Conservation (phyloP, 2,888 invertebrate genomes). For the Parascotia fuliginaria region DNA sequence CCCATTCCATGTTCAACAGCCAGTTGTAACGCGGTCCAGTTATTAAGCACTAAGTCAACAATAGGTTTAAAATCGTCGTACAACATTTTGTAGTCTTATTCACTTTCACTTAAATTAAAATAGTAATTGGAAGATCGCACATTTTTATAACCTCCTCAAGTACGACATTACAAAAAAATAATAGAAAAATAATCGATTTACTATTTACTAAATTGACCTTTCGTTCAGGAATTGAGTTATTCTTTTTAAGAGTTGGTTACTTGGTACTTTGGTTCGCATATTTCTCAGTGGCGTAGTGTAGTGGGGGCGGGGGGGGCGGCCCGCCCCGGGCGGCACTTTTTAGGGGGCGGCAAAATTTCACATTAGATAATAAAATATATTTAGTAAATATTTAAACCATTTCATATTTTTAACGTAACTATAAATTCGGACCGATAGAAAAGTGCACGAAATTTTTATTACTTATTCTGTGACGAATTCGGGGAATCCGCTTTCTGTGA, state of each 20-base stretch:
- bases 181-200: not conserved
- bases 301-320: no score
- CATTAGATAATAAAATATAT: no score
- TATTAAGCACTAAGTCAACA: conserved; percentile 89
- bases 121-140: conserved; percentile 27
- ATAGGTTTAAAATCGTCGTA: conserved; percentile 86
- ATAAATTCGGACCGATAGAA: no score
- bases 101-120: conserved; percentile 12
- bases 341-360: no score
- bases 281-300: no score
- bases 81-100: conserved; percentile 56
- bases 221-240: not conserved
- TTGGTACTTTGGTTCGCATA: no score
- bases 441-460: no score
- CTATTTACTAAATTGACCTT: not conserved
- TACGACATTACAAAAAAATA: not conserved
- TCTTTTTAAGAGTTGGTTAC: not conserved
- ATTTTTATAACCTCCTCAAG: conserved; percentile 55
- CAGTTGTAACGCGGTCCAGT: conserved; percentile 89
- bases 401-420: no score
- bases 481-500: no score
- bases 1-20: conserved; percentile 92
- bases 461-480: no score
- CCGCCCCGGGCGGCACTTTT: no score
- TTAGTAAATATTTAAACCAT: no score